Percentiles rank a stretch among this genome's conserved stretches.
These are phyloP conservation scores for Battus philenor DNA, from an alignment of 1,140 invertebrate species.

Conservation along the genomic window DNA sequence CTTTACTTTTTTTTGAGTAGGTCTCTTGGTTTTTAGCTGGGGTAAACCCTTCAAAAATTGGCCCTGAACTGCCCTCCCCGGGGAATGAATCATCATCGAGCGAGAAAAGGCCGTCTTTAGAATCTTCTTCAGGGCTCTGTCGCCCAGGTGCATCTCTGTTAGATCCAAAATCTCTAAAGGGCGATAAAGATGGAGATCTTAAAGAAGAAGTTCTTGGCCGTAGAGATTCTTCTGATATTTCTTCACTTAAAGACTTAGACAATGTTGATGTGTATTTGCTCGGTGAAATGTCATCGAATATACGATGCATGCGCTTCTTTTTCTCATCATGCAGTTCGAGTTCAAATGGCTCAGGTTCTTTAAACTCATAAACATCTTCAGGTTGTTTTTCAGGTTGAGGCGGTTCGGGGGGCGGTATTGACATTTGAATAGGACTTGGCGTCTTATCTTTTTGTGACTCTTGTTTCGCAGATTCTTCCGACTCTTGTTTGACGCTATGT, in stretches of 20 bases:
- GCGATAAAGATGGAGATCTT: slow-evolving; percentile 60
- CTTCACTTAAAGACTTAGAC: slow-evolving; percentile 63
- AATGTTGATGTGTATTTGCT: slow-evolving; percentile 67
- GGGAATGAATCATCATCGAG: slow-evolving; percentile 77
- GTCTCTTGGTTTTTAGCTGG: slow-evolving; percentile 75
- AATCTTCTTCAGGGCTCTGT: slow-evolving; percentile 72
- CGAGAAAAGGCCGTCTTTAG: slow-evolving; percentile 78
- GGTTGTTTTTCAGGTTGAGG: slow-evolving; percentile 66
- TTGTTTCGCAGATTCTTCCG: slow-evolving; percentile 58
- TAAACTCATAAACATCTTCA: slow-evolving; percentile 91
- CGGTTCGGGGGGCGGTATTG: slow-evolving; percentile 37
- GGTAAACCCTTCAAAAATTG: slow-evolving; percentile 73
- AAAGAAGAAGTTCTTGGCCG: slow-evolving; percentile 49
- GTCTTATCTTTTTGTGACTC: slow-evolving; percentile 59
- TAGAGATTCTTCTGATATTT: slow-evolving; percentile 59
- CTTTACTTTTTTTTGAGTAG: slow-evolving; percentile 72
- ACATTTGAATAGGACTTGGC: slow-evolving; percentile 22
- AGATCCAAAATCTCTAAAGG: slow-evolving; percentile 66
- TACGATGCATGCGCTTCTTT: slow-evolving; percentile 76
- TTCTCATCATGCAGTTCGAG: slow-evolving; percentile 83
- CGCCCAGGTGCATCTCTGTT: slow-evolving; percentile 33
- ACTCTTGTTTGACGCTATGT: slow-evolving; percentile 66
- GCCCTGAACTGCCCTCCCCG: slow-evolving; percentile 64
- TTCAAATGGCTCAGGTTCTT: slow-evolving; percentile 91
- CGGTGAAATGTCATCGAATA: slow-evolving; percentile 76